A percentile compares a stretch with the other conserved stretches of the same genome.
Evolutionary conservation across 2,113 vertebrate species (phyloP).

Genomic region (Potamarius usumacintae): DNA sequence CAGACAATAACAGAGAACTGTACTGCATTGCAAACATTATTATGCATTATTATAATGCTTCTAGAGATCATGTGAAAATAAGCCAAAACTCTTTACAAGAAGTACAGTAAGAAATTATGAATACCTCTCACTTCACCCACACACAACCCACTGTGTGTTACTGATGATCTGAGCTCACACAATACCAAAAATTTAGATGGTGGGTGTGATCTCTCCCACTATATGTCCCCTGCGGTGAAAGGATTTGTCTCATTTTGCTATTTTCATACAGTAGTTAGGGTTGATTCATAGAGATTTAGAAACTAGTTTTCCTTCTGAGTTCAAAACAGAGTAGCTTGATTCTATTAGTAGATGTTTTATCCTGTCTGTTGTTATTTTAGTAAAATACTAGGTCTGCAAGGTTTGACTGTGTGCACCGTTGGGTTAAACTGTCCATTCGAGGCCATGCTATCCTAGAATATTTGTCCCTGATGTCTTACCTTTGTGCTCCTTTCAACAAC

Average conservation of each 20-base stretch:
- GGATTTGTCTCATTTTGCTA: constrained; percentile 34
- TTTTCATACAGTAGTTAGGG: constrained; percentile 10
- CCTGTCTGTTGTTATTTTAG: constrained; percentile 47
- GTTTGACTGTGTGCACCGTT: constrained; percentile 53
- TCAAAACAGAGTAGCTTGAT: neutral
- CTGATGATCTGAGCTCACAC: constrained; percentile 29
- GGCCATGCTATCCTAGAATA: constrained; percentile 45
- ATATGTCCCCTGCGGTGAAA: constrained; percentile 17
- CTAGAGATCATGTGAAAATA: neutral
- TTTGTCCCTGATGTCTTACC: constrained; percentile 2
- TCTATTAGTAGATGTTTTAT: neutral
- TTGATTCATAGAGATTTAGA: constrained; percentile 12
- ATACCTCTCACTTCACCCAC: constrained; percentile 35
- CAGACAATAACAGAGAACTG: neutral
- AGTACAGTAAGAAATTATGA: constrained; percentile 14
- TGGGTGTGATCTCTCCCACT: constrained; percentile 37
- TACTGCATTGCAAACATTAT: neutral
- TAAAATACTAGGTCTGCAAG: constrained; percentile 51
- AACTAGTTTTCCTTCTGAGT: neutral
- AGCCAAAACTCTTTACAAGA: constrained; percentile 6
- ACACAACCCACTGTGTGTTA: constrained; percentile 27
- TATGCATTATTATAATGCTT: neutral
- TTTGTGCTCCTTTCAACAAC: neutral
- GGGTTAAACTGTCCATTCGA: constrained; percentile 44
- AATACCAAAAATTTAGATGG: constrained; percentile 32